Percentiles rank a stretch among this genome's conserved stretches.
Evolutionary conservation across 2,113 vertebrate genomes (phyloP).

Genomic region (Heterotilapia buettikoferi): DNA sequence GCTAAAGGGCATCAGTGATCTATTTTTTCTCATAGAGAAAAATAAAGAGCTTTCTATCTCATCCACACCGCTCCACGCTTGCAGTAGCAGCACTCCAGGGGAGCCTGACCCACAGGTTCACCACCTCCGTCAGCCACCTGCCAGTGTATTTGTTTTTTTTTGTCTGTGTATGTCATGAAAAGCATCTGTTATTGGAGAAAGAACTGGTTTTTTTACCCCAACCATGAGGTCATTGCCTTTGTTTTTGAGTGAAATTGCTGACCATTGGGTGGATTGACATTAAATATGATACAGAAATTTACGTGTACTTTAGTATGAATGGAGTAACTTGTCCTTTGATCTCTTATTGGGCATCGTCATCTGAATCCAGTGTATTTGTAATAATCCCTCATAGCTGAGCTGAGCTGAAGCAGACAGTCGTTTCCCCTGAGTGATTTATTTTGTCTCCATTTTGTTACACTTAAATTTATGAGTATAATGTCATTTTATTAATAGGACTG

Average conservation of each 20-base stretch:
- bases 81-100: background rate
- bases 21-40: background rate
- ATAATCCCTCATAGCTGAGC: background rate
- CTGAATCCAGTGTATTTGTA: background rate
- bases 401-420: background rate
- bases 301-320: background rate
- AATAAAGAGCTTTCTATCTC: too few relatives aligned
- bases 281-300: background rate
- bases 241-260: background rate
- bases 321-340: background rate
- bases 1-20: background rate
- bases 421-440: background rate
- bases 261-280: background rate
- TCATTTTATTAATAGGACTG: background rate
- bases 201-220: background rate
- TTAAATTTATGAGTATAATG: background rate
- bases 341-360: background rate
- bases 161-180: background rate
- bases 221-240: background rate
- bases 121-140: background rate
- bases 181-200: background rate
- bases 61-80: background rate
- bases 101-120: background rate
- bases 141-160: background rate
- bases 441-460: background rate